Conservation (phyloP, 2,888 invertebrate species). For the Macrophya alboannulata region DNA sequence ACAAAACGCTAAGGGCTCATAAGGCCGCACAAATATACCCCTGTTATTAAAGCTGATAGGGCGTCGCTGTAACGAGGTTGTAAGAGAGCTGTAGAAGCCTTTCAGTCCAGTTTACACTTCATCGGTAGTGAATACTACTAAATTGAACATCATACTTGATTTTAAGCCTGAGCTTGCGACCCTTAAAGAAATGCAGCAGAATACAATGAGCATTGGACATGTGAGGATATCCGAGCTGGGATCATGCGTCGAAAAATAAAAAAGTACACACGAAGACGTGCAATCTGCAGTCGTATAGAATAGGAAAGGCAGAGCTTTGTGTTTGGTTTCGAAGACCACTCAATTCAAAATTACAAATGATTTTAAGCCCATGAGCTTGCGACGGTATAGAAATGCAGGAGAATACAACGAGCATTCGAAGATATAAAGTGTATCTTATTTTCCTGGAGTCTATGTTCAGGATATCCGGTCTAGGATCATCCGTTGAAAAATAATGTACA, state of each 20-base stretch:
- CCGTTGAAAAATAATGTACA: slow-evolving; percentile 8
- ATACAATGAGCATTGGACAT: no score
- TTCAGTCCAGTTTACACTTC: neutral
- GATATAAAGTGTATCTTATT: neutral
- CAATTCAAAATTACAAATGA: neutral
- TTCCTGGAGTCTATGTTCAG: neutral
- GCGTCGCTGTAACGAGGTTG: neutral
- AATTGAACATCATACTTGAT: neutral
- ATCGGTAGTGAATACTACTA: no score
- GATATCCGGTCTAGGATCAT: slow-evolving; percentile 1
- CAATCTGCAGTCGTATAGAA: no score
- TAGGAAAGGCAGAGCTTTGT: no score
- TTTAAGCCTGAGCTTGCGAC: neutral
- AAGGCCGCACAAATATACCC: neutral
- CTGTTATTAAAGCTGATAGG: neutral
- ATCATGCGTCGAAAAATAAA: neutral
- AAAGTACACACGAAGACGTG: no score
- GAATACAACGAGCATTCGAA: neutral
- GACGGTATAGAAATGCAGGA: neutral
- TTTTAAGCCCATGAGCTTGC: neutral
- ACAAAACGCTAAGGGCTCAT: slow-evolving; percentile 1
- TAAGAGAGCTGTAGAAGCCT: neutral
- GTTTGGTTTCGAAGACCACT: no score
- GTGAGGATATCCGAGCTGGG: neutral
- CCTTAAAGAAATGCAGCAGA: neutral